Percentiles rank a stretch among this genome's conserved stretches.
Conservation (phyloP, 2,797 vertebrate species). For the Hemitrygon akajei region DNA sequence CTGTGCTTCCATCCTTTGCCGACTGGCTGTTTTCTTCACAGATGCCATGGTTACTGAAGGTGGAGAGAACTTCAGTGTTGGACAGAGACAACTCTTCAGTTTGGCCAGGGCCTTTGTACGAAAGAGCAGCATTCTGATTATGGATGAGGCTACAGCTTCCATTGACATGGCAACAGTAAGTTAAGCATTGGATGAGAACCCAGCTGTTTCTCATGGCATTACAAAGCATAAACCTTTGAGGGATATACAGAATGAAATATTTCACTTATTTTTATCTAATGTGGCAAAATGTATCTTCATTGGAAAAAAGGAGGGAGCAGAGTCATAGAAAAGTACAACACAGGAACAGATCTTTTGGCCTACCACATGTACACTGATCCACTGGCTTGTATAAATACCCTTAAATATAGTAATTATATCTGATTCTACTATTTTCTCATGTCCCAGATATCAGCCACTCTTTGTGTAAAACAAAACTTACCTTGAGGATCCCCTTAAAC, state of each 20-base stretch:
- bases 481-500: no score
- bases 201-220: not conserved
- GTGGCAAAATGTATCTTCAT: not conserved
- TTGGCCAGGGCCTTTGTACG: constrained; percentile 89
- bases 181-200: constrained; percentile 5
- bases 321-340: no score
- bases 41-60: constrained; percentile 90
- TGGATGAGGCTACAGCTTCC: constrained; percentile 96
- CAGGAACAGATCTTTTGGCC: no score
- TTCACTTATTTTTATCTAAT: not conserved
- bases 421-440: no score
- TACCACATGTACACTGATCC: no score
- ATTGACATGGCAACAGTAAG: constrained; percentile 98
- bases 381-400: no score
- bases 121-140: constrained; percentile 96
- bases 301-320: no score
- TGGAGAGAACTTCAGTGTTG: constrained; percentile 95
- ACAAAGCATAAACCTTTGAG: not conserved
- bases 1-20: not conserved
- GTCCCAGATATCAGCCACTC: no score
- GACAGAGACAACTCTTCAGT: constrained; percentile 93
- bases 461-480: no score
- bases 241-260: not conserved
- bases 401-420: no score
- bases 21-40: constrained; percentile 46